Percentiles rank a stretch among this genome's conserved stretches.
These are phyloP conservation scores for Psilopogon haemacephalus DNA, from an alignment of 2,113 vertebrate species.

Conservation along the genomic window DNA sequence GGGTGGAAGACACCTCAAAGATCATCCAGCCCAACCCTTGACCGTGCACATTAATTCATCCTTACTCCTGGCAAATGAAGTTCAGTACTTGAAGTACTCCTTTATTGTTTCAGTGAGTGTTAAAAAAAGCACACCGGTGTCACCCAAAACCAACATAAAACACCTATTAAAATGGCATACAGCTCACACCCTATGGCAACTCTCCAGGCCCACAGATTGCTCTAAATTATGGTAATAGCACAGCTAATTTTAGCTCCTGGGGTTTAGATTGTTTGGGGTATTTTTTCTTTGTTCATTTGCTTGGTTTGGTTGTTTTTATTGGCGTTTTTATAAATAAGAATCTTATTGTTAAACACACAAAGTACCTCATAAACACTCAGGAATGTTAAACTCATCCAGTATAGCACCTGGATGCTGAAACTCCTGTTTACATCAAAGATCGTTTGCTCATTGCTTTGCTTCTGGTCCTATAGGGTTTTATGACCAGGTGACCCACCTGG, in stretches of 20 bases:
- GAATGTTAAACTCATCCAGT: background rate
- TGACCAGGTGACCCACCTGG: too few species aligned
- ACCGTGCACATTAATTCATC: too few species aligned
- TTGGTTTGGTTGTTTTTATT: background rate
- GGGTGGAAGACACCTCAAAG: too few species aligned
- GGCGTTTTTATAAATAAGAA: background rate
- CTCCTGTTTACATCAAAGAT: background rate
- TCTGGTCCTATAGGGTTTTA: background rate
- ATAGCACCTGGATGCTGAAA: background rate
- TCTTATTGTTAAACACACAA: background rate
- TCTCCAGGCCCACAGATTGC: background rate
- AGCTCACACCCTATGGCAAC: background rate
- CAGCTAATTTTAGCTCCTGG: background rate
- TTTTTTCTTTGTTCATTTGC: too few species aligned
- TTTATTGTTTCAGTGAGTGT: background rate
- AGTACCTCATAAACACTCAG: background rate
- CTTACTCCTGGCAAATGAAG: too few species aligned
- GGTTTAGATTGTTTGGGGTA: too few species aligned
- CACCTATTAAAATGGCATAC: background rate
- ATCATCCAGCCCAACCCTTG: too few species aligned
- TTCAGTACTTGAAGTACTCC: background rate
- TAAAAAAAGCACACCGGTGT: background rate
- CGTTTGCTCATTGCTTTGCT: background rate
- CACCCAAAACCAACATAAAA: background rate
- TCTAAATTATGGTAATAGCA: background rate